phyloP scores from a whole-genome alignment of 2,113 vertebrate genomes.

The Megaceryle torquata region DNA sequence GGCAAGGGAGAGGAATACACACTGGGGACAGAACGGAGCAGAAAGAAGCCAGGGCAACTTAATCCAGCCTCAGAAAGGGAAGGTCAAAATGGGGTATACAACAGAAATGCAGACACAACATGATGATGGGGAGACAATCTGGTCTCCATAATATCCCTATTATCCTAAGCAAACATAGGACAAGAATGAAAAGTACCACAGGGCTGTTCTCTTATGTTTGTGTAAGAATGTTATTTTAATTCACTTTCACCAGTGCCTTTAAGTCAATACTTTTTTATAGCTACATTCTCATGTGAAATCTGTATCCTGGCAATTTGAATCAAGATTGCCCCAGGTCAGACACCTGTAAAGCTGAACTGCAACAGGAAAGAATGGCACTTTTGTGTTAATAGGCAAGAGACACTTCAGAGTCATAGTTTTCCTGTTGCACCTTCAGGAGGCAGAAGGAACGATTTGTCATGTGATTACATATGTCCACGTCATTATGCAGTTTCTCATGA shows the following conservation, averaged over 20 bases:
- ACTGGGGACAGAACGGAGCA: not conserved
- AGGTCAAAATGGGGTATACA: conserved; percentile 52
- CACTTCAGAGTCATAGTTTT: not conserved
- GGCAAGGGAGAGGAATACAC: not conserved
- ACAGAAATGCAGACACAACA: conserved; percentile 47
- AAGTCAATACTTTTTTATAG: not conserved
- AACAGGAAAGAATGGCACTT: conserved; percentile 14
- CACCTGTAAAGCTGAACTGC: conserved; percentile 45
- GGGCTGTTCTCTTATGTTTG: conserved; percentile 34
- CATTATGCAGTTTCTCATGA: not conserved
- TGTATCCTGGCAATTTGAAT: not conserved
- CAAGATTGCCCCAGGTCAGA: conserved; percentile 33
- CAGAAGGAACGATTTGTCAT: not conserved
- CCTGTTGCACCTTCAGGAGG: not conserved
- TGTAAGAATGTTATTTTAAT: conserved; percentile 57
- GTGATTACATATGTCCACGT: not conserved
- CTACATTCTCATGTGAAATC: conserved; percentile 35
- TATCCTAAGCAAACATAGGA: conserved; percentile 55
- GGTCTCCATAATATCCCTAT: conserved; percentile 42
- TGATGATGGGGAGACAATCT: conserved; percentile 21
- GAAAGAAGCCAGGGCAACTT: conserved; percentile 18
- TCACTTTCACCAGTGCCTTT: conserved; percentile 27
- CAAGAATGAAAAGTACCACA: not conserved
- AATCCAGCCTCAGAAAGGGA: conserved; percentile 14
- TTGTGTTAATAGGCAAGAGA: not conserved